Percentiles rank a stretch among this genome's conserved stretches.
Conservation (phyloP, 2,113 vertebrate genomes). For the Solea senegalensis region DNA sequence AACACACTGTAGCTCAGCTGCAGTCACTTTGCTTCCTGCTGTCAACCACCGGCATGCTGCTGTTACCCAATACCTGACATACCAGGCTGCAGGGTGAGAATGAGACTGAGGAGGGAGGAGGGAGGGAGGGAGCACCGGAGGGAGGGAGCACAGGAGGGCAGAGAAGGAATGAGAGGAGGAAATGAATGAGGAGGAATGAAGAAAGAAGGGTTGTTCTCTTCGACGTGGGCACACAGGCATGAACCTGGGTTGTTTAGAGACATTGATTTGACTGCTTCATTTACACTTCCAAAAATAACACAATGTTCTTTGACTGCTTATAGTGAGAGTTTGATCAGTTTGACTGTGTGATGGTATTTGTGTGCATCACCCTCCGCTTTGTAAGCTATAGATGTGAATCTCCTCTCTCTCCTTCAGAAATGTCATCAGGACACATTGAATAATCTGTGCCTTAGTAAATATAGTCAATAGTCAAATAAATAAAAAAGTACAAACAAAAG, state of each 20-base stretch:
- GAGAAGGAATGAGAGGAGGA: constrained; percentile 13
- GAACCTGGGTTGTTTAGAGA: too few species aligned
- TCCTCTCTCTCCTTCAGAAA: too few species aligned
- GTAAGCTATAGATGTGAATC: too few species aligned
- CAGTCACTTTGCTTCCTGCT: constrained; percentile 20
- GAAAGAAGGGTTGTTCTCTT: background rate
- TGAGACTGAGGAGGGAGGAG: constrained; percentile 11
- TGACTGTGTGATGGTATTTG: too few species aligned
- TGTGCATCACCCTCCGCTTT: too few species aligned
- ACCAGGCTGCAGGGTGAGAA: constrained; percentile 34
- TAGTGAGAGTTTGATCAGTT: too few species aligned
- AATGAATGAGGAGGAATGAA: constrained; percentile 3
- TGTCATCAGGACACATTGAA: too few species aligned
- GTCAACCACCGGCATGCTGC: constrained; percentile 52
- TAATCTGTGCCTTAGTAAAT: too few species aligned
- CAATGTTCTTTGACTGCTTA: too few species aligned
- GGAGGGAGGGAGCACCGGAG: constrained; percentile 7
- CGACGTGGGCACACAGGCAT: background rate
- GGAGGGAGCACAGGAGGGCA: constrained; percentile 10
- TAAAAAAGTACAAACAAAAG: background rate
- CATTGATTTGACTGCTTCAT: too few species aligned
- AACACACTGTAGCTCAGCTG: constrained; percentile 47
- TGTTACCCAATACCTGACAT: constrained; percentile 67
- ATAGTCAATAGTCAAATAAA: too few species aligned
- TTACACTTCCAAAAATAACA: too few species aligned